These are phyloP conservation scores for Natrix natrix DNA, from an alignment of 2,797 vertebrate species.

Conservation along the genomic window DNA sequence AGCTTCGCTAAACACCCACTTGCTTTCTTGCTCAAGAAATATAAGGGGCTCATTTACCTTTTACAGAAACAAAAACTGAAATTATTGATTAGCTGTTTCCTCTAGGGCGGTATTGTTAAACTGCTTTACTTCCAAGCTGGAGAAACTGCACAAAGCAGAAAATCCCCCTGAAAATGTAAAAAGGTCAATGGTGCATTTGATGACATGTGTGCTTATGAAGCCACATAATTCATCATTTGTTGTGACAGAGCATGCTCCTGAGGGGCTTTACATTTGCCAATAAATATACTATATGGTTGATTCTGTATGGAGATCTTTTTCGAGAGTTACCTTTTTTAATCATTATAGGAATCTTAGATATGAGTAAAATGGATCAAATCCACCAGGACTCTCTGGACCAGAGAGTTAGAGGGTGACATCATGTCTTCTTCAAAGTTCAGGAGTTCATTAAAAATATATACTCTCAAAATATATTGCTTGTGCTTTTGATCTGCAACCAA, in stretches of 20 bases:
- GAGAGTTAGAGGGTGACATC: constrained; percentile 63
- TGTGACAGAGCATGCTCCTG: constrained; percentile 57
- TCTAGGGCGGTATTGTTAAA: constrained; percentile 51
- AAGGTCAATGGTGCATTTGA: constrained; percentile 66
- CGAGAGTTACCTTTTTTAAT: constrained; percentile 56
- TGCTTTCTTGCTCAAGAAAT: constrained; percentile 47
- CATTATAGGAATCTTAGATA: constrained; percentile 60
- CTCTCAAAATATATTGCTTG: constrained; percentile 59
- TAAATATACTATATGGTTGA: constrained; percentile 65
- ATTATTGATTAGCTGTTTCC: constrained; percentile 67
- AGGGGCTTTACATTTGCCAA: constrained; percentile 62
- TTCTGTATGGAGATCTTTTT: constrained; percentile 57
- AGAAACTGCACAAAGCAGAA: constrained; percentile 60
- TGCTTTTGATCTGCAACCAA: constrained; percentile 53
- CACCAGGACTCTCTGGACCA: constrained; percentile 57
- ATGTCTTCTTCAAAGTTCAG: constrained; percentile 59
- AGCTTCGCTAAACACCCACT: constrained; percentile 31
- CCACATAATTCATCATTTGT: constrained; percentile 70
- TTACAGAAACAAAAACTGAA: constrained; percentile 64
- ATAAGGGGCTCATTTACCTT: constrained; percentile 56
- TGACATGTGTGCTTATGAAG: constrained; percentile 63
- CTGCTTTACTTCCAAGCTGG: constrained; percentile 57
- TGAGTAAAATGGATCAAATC: constrained; percentile 59
- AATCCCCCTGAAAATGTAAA: constrained; percentile 67
- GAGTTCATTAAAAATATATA: constrained; percentile 52